Percentiles rank a stretch among this genome's conserved stretches.
Conservation (phyloP, 2,113 vertebrate genomes). For the Montifringilla adamsi region DNA sequence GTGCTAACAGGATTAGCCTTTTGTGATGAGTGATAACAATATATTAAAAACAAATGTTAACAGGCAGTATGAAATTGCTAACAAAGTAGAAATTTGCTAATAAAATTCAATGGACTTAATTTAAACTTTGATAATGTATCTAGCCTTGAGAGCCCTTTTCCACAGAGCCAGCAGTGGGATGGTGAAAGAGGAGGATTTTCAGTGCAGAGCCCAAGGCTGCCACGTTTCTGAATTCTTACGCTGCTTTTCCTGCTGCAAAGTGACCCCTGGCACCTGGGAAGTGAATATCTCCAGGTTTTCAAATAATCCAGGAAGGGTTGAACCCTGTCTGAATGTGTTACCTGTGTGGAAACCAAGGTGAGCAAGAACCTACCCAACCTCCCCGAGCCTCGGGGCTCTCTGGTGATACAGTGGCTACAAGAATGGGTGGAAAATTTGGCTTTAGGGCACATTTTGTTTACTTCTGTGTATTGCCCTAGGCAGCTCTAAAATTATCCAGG, state of each 20-base stretch:
- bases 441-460: background rate
- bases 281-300: background rate
- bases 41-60: conserved; percentile 67
- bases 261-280: background rate
- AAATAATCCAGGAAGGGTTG: background rate
- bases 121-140: background rate
- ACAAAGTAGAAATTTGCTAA: conserved; percentile 68
- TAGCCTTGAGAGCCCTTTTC: background rate
- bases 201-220: accelerated
- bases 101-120: conserved; percentile 46
- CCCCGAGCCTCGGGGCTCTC: accelerated
- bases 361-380: background rate
- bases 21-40: conserved; percentile 65
- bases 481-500: background rate
- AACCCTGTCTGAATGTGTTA: background rate
- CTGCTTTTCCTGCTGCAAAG: background rate
- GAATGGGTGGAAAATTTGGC: background rate
- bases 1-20: conserved; percentile 63
- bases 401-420: accelerated
- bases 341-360: accelerated
- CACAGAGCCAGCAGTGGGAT: background rate
- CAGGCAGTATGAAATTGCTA: conserved; percentile 50
- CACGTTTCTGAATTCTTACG: background rate
- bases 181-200: background rate
- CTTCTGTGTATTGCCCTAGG: background rate